A percentile compares a stretch with the other conserved stretches of the same genome.
phyloP scores from a whole-genome alignment of 2,113 vertebrate species.

The Furnarius figulus region DNA sequence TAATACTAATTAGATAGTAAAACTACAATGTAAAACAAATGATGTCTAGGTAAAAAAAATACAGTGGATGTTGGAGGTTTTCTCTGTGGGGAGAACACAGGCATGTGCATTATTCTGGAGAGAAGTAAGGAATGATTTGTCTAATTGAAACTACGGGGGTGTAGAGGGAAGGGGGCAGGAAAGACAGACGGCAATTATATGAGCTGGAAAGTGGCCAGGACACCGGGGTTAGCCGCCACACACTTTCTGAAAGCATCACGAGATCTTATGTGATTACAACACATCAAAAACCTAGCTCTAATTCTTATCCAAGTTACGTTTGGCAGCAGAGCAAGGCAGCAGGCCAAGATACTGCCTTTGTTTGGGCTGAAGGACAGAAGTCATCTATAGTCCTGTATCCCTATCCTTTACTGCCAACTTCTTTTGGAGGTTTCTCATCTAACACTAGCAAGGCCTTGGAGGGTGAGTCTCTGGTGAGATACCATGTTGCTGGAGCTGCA shows the following conservation, averaged over 20 bases:
- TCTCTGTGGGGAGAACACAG: background rate
- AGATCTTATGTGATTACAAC: background rate
- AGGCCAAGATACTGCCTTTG: background rate
- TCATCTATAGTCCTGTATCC: background rate
- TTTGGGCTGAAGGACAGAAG: background rate
- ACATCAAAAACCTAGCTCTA: background rate
- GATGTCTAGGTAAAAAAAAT: background rate
- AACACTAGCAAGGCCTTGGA: background rate
- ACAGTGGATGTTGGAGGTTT: background rate
- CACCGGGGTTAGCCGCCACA: conserved; percentile 7
- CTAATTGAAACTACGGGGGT: conserved; percentile 24
- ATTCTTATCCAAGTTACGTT: background rate
- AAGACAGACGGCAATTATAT: conserved; percentile 26
- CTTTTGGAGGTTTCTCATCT: background rate
- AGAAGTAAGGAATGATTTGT: background rate
- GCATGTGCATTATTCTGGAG: background rate
- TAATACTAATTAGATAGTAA: background rate
- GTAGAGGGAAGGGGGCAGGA: background rate
- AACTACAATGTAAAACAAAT: background rate
- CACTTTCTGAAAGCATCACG: background rate
- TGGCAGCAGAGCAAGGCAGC: background rate
- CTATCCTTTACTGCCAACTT: background rate
- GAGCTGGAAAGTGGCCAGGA: conserved; percentile 31
- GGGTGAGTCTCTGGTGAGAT: background rate
- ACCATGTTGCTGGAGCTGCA: background rate